Base-by-base conservation (phyloP, 1,140 invertebrate species). In the Helicorthomorpha holstii region DNA sequence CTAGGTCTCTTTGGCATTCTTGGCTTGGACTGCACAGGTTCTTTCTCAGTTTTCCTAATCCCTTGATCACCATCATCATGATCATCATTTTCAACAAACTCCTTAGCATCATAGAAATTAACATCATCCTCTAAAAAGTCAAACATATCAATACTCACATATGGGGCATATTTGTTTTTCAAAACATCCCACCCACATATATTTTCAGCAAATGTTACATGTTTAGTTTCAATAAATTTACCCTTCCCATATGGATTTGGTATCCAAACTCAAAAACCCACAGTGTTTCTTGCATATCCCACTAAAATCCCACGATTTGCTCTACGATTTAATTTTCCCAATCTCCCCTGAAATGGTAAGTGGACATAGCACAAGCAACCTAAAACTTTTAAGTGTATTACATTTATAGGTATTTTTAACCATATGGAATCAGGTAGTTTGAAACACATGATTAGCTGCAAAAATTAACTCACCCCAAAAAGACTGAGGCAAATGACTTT, bases 381-480 rank as follows among this genome's bases (percentile, higher is more conserved):
- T 27, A 24, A 1, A 54, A 54, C 26, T 53, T 29, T 52, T 52
- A 21, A 41, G 51, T 50, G 51, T 47, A 27, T 52, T 23, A 44
- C 27, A 29, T 53, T 14, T 27, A 21, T 29, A 42, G 42, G 10
- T 21, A 34, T 22, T 53, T 53, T 24, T 27, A 21, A 19, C 52
- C 51, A 53, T 54, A 54, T 22, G 27, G 27, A 12, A 1, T 50
- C 1, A 41, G 53, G 53, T 48, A 54, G 25, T 27, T 22, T 51
- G 12, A 24, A 10, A 22, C 47, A 26, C 53, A 34, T 42, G 60
- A 60, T 29, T 53, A 27, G 3, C 57, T 27, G 54, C 59, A 26
- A 27, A 14, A 4, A 59, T 26, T 29, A 53, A 55, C 43, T 59
- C 58, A 34, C 51, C 56, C 59, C 59, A 60, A 52, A 50, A 61